These are phyloP conservation scores for Macrobrachium rosenbergii DNA, from an alignment of 1,140 invertebrate genomes.

Conservation along the genomic window DNA sequence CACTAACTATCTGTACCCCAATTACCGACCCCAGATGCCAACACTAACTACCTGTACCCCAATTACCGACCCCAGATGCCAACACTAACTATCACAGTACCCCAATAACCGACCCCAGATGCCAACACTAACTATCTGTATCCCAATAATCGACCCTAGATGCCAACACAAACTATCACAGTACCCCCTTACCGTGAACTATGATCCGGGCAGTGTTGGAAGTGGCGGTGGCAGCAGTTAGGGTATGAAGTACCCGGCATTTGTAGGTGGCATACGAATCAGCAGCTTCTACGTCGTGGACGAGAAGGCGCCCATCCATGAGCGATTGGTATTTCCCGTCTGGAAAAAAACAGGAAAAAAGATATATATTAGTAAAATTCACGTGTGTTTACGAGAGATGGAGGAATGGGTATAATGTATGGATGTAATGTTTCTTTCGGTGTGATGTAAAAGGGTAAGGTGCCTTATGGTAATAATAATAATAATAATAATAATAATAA, in stretches of 20 bases:
- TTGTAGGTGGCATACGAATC: slow-evolving; percentile 61
- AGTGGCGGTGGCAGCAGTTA: slow-evolving; percentile 55
- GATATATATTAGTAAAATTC: background rate
- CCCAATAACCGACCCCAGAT: too few species aligned
- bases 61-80: too few species aligned
- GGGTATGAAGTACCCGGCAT: slow-evolving; percentile 59
- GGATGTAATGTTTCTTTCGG: too few species aligned
- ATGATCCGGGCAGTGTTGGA: slow-evolving; percentile 64
- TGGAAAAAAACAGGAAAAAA: slow-evolving; percentile 22
- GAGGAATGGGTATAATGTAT: too few species aligned
- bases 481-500: too few species aligned
- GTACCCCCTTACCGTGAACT: slow-evolving; percentile 49
- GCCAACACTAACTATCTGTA: too few species aligned
- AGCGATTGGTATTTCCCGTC: slow-evolving; percentile 64
- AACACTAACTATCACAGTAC: too few species aligned
- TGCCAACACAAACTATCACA: background rate
- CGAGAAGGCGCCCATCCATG: slow-evolving; percentile 53
- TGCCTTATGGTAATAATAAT: too few species aligned
- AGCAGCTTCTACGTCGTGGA: slow-evolving; percentile 56
- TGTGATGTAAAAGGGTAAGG: background rate
- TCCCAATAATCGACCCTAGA: too few species aligned
- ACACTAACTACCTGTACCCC: too few species aligned
- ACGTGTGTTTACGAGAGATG: background rate
- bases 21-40: too few species aligned
- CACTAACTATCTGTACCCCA: background rate